phyloP scores from a whole-genome alignment of 2,113 vertebrate genomes.

The Gallinago media region DNA sequence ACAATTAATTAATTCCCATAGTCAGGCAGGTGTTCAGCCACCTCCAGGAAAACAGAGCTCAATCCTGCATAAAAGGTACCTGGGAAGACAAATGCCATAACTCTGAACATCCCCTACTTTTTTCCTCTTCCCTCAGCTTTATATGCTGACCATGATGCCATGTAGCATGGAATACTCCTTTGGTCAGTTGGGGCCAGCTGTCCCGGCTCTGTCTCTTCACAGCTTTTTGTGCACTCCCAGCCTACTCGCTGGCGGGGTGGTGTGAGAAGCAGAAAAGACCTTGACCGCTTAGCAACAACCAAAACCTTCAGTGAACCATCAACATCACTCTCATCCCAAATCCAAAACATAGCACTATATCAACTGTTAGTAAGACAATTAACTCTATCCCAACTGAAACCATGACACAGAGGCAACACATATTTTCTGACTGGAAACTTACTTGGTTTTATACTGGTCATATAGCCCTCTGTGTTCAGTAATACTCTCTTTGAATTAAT shows the following conservation, averaged over 20 bases:
- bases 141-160: background rate
- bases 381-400: background rate
- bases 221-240: background rate
- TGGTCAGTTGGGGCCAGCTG: background rate
- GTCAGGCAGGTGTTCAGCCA: background rate
- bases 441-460: background rate
- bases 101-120: background rate
- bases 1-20: background rate
- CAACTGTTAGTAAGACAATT: background rate
- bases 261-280: background rate
- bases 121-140: background rate
- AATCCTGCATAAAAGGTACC: background rate
- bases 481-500: background rate
- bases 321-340: background rate
- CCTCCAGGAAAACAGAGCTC: background rate
- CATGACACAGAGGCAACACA: rapidly evolving
- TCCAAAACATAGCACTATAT: background rate
- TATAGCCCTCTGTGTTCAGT: background rate
- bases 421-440: background rate
- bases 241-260: background rate
- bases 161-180: background rate
- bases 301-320: background rate
- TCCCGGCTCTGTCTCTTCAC: background rate
- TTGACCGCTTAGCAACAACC: background rate
- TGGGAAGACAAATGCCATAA: background rate